A percentile compares a stretch with the other conserved stretches of the same genome.
Evolutionary conservation across 92 coral and sea anemone species (phyloP).

Genomic region (Epizoanthus fatuus): DNA sequence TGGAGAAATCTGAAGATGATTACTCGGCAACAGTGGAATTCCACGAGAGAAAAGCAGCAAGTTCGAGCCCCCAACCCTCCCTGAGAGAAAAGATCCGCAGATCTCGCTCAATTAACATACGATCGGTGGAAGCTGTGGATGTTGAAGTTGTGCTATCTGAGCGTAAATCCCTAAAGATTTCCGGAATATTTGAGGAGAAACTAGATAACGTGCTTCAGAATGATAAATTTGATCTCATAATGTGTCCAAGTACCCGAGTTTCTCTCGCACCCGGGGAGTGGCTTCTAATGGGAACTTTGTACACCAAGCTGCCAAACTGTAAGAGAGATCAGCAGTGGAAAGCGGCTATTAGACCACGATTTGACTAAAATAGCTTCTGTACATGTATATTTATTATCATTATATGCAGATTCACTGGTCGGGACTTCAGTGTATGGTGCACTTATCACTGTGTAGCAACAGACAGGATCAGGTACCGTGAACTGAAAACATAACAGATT

Average conservation of each 20-base stretch:
- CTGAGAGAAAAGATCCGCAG: constrained; percentile 18
- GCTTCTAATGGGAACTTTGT: constrained; percentile 83
- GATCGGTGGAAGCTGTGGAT: constrained; percentile 18
- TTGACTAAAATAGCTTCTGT: constrained; percentile 38
- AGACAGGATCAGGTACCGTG: no score
- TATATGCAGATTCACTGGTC: no score
- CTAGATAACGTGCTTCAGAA: constrained; percentile 21
- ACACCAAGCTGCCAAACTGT: constrained; percentile 63
- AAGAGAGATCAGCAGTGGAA: constrained; percentile 82
- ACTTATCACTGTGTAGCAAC: no score
- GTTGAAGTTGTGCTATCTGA: constrained; percentile 11
- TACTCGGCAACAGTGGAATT: constrained; percentile 63
- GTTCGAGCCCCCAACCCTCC: constrained; percentile 28
- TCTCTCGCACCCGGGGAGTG: constrained; percentile 54
- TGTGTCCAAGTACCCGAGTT: constrained; percentile 73
- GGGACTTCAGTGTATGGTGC: no score
- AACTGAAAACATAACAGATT: no score
- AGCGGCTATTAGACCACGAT: constrained; percentile 76
- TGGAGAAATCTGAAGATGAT: constrained; percentile 18
- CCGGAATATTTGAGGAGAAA: constrained; percentile 19
- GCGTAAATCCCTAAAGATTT: constrained; percentile 13
- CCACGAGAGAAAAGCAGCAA: constrained; percentile 49
- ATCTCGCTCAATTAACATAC: constrained; percentile 20
- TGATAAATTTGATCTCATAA: constrained; percentile 81
- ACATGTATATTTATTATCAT: no score